phyloP scores from a whole-genome alignment of 2,888 invertebrate genomes.

The Asteroscopus sphinx region DNA sequence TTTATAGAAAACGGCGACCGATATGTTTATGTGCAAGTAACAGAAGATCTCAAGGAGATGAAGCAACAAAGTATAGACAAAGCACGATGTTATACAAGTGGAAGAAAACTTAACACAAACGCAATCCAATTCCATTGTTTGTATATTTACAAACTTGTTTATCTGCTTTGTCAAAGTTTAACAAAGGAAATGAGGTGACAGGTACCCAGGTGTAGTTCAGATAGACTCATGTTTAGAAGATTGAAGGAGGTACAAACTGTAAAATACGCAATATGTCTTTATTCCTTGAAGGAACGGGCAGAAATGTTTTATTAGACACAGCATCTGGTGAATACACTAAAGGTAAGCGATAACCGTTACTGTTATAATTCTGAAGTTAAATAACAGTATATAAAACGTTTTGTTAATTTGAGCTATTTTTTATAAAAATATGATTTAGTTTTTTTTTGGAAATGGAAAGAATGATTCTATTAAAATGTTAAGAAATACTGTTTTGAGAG shows the following conservation, averaged over 20 bases:
- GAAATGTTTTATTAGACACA: background rate
- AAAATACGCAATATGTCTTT: background rate
- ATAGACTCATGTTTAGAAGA: constrained; percentile 8
- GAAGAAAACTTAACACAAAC: constrained; percentile 44
- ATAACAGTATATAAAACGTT: too few relatives aligned
- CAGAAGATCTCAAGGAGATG: background rate
- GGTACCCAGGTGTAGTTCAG: constrained; percentile 39
- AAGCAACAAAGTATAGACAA: constrained; percentile 21
- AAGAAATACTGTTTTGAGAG: too few relatives aligned
- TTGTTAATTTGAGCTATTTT: too few relatives aligned
- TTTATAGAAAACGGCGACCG: background rate
- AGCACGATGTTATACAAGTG: constrained; percentile 31
- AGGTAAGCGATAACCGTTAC: too few relatives aligned
- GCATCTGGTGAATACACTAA: too few relatives aligned
- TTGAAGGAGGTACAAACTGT: constrained; percentile 12
- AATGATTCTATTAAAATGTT: too few relatives aligned
- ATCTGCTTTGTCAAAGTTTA: constrained; percentile 45
- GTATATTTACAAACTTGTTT: constrained; percentile 51
- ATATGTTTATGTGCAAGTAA: background rate
- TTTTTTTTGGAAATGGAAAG: too few relatives aligned
- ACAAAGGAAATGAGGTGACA: constrained; percentile 50
- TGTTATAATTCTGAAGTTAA: too few relatives aligned
- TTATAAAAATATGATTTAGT: too few relatives aligned
- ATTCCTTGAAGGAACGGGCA: background rate
- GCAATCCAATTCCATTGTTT: constrained; percentile 53